phyloP scores from a whole-genome alignment of 1,140 invertebrate species.

The Drosophila nigromelanica region DNA sequence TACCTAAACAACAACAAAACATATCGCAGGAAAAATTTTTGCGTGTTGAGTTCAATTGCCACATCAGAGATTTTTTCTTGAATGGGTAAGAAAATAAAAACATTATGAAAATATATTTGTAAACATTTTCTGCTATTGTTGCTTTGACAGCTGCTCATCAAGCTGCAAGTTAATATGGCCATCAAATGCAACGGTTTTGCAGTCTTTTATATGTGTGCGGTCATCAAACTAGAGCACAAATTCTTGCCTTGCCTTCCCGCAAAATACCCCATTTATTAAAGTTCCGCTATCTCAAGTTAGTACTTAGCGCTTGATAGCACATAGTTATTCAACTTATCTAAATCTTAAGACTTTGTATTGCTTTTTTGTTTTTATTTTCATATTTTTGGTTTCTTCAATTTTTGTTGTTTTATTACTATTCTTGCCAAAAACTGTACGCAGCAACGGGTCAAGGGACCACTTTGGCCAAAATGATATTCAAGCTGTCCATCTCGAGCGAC shows the following conservation, averaged over 20 bases:
- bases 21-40: slow-evolving; percentile 27
- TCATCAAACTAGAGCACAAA: background rate
- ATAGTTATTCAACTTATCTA: slow-evolving; percentile 4
- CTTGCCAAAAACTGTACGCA: background rate
- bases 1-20: slow-evolving; percentile 34
- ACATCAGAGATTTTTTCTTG: background rate
- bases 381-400: background rate
- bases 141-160: slow-evolving; percentile 25
- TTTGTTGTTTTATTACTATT: slow-evolving; percentile 1
- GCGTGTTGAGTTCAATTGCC: slow-evolving; percentile 9
- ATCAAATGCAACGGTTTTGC: slow-evolving; percentile 11
- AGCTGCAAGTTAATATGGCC: slow-evolving; percentile 5
- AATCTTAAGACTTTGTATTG: slow-evolving; percentile 10
- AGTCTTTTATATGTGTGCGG: slow-evolving; percentile 5
- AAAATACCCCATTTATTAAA: slow-evolving; percentile 6
- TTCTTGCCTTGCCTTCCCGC: background rate
- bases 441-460: slow-evolving; percentile 7
- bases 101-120: slow-evolving; percentile 10
- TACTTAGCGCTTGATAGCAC: background rate
- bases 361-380: background rate
- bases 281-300: slow-evolving; percentile 11
- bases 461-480: slow-evolving; percentile 4
- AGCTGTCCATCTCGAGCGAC: background rate
- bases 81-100: slow-evolving; percentile 41
- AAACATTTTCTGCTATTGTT: slow-evolving; percentile 24